Conservation (phyloP, 2,113 vertebrate genomes). For the Rhabdornis inornatus region DNA sequence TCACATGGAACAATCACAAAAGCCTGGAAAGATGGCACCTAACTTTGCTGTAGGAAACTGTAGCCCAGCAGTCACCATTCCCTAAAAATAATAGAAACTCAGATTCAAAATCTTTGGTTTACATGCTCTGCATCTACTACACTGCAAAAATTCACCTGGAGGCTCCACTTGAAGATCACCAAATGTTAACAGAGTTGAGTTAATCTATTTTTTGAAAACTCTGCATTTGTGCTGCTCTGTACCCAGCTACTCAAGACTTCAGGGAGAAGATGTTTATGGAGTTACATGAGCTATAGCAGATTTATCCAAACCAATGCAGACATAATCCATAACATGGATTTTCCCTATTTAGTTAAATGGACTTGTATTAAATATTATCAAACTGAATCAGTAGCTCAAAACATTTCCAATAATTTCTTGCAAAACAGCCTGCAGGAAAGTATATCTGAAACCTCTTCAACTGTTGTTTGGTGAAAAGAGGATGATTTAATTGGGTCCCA, state of each 20-base stretch:
- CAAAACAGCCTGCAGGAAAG: not conserved
- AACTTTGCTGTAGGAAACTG: not conserved
- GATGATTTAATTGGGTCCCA: not conserved
- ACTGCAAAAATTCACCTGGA: not conserved
- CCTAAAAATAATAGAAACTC: not conserved
- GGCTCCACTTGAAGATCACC: not conserved
- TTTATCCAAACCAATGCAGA: not conserved
- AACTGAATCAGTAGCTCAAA: not conserved
- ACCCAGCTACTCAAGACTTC: not conserved
- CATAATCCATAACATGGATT: not conserved
- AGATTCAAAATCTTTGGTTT: not conserved
- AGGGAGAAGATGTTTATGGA: not conserved
- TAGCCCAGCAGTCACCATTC: not conserved
- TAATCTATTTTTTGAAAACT: not conserved
- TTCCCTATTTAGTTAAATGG: not conserved
- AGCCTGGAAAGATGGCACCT: not conserved
- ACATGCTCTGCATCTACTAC: not conserved
- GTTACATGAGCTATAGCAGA: not conserved
- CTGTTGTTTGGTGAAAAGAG: not conserved
- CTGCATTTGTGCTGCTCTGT: not conserved
- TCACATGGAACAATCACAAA: fast-evolving
- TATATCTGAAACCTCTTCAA: not conserved
- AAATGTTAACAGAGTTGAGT: not conserved
- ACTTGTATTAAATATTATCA: not conserved
- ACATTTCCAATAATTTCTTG: not conserved